Percentiles rank a stretch among this genome's conserved stretches.
These are phyloP conservation scores for Xiphophorus hellerii DNA, from an alignment of 2,113 vertebrate genomes.

Conservation along the genomic window DNA sequence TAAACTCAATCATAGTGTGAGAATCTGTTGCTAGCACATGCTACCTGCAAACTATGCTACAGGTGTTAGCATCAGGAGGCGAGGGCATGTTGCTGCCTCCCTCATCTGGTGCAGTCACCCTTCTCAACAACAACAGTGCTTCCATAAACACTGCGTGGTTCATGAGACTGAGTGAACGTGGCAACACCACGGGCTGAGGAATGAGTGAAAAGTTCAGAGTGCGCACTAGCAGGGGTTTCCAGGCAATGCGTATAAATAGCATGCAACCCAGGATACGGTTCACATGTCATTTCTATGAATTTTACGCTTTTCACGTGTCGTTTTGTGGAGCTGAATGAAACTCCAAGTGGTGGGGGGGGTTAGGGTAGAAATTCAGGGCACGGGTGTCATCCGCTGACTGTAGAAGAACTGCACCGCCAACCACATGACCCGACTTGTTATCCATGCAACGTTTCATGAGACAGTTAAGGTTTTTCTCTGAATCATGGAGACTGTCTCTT, in stretches of 20 bases:
- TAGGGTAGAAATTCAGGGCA: neutral
- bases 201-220: slow-evolving; percentile 34
- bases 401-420: neutral
- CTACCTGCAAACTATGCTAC: neutral
- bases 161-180: slow-evolving; percentile 34
- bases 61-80: slow-evolving; percentile 20
- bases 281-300: neutral
- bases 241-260: slow-evolving; percentile 1
- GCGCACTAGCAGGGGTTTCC: neutral
- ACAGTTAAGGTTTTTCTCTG: neutral
- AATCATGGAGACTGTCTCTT: neutral
- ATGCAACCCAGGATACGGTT: neutral
- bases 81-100: slow-evolving; percentile 5
- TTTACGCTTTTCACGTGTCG: neutral
- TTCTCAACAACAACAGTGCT: slow-evolving; percentile 26
- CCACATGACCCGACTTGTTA: neutral
- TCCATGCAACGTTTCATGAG: neutral
- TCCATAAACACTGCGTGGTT: slow-evolving; percentile 29
- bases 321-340: neutral
- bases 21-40: neutral
- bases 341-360: neutral
- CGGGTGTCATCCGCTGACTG: neutral
- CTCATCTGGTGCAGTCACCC: slow-evolving; percentile 10
- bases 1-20: too few relatives aligned
- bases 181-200: slow-evolving; percentile 27